phyloP scores from a whole-genome alignment of 2,888 invertebrate species.

The Odontothrips loti region DNA sequence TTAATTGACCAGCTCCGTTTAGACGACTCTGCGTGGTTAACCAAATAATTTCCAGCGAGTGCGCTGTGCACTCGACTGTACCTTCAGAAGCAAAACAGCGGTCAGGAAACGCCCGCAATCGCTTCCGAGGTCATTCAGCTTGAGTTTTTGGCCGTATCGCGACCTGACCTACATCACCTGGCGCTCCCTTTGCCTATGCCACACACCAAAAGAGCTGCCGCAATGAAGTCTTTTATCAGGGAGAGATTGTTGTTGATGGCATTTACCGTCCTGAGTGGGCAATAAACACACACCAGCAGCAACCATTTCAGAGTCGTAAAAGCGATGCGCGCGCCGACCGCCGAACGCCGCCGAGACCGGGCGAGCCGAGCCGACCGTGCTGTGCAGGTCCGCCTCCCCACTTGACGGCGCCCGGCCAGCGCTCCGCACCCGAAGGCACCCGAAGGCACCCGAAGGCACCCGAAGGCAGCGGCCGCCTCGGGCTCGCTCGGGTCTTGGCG shows the following conservation, averaged over 20 bases:
- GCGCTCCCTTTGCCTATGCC: not conserved
- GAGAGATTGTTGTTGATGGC: constrained; percentile 17
- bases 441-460: not conserved
- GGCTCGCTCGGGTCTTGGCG: not conserved
- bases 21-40: too few relatives aligned
- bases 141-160: too few relatives aligned
- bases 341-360: not conserved
- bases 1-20: too few relatives aligned
- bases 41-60: too few relatives aligned
- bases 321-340: not conserved
- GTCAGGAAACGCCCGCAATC: too few relatives aligned
- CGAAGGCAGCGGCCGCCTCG: not conserved
- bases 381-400: not conserved
- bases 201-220: not conserved
- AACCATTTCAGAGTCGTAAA: constrained; percentile 17
- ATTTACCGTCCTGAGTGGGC: constrained; percentile 18
- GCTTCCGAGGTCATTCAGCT: too few relatives aligned
- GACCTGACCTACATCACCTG: constrained; percentile 14
- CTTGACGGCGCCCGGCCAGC: too few relatives aligned
- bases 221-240: constrained; percentile 15
- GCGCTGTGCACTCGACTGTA: too few relatives aligned
- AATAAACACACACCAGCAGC: constrained; percentile 22
- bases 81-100: too few relatives aligned
- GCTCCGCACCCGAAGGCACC: too few relatives aligned
- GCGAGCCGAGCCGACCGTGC: not conserved